Conservation (phyloP, 2,888 invertebrate species). For the Dendrolimus pini region DNA sequence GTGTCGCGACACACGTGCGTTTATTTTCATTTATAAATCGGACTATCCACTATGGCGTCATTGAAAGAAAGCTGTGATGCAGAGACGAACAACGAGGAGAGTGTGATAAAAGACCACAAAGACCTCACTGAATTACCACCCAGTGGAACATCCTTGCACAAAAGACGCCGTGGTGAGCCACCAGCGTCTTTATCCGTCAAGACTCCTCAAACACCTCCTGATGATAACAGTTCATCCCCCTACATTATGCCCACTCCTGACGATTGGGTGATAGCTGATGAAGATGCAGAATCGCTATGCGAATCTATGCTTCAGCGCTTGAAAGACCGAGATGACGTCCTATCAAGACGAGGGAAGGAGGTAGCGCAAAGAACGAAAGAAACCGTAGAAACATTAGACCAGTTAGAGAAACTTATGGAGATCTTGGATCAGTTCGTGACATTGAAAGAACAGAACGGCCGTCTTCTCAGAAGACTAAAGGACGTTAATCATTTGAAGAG, state of each 20-base stretch:
- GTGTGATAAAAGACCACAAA: constrained; percentile 32
- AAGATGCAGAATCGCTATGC: constrained; percentile 51
- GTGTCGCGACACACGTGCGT: constrained; percentile 50
- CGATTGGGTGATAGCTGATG: constrained; percentile 45
- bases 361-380: constrained; percentile 75
- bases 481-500: constrained; percentile 84
- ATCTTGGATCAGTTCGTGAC: constrained; percentile 86
- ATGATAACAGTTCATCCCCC: constrained; percentile 61
- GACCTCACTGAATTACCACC: constrained; percentile 55
- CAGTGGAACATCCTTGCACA: constrained; percentile 60
- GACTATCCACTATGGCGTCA: constrained; percentile 55
- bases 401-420: constrained; percentile 85
- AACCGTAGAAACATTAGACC: constrained; percentile 83
- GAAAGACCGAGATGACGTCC: constrained; percentile 54
- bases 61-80: constrained; percentile 51
- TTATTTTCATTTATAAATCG: constrained; percentile 69
- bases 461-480: constrained; percentile 80
- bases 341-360: constrained; percentile 72
- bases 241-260: constrained; percentile 59
- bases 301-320: constrained; percentile 58
- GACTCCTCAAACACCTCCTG: constrained; percentile 54
- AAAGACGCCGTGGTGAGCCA: constrained; percentile 59
- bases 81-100: constrained; percentile 23
- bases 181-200: constrained; percentile 59
- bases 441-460: constrained; percentile 83